Evolutionary conservation across 2,797 vertebrate species (phyloP), one percentile per base, ranked within the genome.

Genomic region (Clarias fuscus): DNA sequence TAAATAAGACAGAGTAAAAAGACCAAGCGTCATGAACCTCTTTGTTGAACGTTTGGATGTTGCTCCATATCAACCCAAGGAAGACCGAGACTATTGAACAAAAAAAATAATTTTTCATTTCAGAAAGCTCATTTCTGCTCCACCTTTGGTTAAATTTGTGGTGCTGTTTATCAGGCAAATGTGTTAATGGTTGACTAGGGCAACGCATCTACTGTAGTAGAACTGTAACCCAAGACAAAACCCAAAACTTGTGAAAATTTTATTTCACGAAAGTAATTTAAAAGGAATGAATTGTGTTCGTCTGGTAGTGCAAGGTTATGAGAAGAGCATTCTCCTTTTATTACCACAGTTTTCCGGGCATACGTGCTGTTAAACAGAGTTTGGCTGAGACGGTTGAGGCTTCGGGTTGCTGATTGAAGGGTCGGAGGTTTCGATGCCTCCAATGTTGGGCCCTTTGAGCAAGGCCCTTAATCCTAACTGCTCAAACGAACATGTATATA

Each of bases 121-220:
- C 37, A 37, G 37, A 37, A 53, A 53, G 48, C 11, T 11, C 10
- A 64, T 80, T 17, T 65, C 24, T 43, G 2, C 14, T 27, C 43
- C 6, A 37, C 11, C 0, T 61, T 53, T 33, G 61, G 78, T 58
- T 1, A 20, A 56, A 76, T 27, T 27, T 76, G 17, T 75, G 72
- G 76, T 62, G 58, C 59, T 80, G 77, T 78, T 67, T 48, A 18
- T 65, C 37, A 82, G 30, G 79, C 79, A 53, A 40, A 62, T 24
- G 77, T 20, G 48, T 61, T 79, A 40, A 30, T 61, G 11, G 22
- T 13, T 59, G 4, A 33, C 64, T 13, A 18, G 24, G 17, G 33
- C 27, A 82, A 82, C 10, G 56, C 18, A 67, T 67, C 24, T 2
- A 40, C 40, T 4, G 40, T 40, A 48, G n/a, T 67, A 67, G 7